Evolutionary conservation across 2,797 vertebrate species (phyloP).

Genomic region (Salmo trutta): DNA sequence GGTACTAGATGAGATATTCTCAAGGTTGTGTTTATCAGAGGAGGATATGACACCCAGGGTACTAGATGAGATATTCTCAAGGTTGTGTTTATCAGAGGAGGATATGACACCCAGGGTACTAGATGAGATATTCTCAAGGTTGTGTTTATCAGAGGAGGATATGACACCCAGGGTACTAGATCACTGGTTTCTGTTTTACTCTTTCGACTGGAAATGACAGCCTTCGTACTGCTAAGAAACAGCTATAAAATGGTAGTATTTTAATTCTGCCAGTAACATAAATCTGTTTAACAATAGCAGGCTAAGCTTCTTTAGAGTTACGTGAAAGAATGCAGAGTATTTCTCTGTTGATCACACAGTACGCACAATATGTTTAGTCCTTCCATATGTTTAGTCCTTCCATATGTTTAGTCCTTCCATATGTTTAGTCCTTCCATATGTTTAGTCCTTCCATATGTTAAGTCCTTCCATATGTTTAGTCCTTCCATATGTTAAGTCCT

Average conservation of each 20-base stretch:
- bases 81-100: too few relatives aligned
- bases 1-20: too few relatives aligned
- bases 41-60: too few relatives aligned
- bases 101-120: too few relatives aligned
- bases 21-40: too few relatives aligned
- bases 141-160: neutral
- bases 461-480: slow-evolving; percentile 8
- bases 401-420: slow-evolving; percentile 1
- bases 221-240: neutral
- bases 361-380: slow-evolving; percentile 7
- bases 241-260: slow-evolving; percentile 9
- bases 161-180: neutral
- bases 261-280: slow-evolving; percentile 8
- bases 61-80: too few relatives aligned
- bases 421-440: slow-evolving; percentile 11
- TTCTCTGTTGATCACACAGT: slow-evolving; percentile 5
- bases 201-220: neutral
- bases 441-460: slow-evolving; percentile 1
- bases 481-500: slow-evolving; percentile 6
- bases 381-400: neutral
- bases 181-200: neutral
- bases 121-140: neutral
- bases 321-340: slow-evolving; percentile 13
- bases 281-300: neutral
- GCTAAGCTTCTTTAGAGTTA: slow-evolving; percentile 30